A percentile compares a stretch with the other conserved stretches of the same genome.
phyloP scores from a whole-genome alignment of 2,888 invertebrate species.

The Polylopha cassiicola region DNA sequence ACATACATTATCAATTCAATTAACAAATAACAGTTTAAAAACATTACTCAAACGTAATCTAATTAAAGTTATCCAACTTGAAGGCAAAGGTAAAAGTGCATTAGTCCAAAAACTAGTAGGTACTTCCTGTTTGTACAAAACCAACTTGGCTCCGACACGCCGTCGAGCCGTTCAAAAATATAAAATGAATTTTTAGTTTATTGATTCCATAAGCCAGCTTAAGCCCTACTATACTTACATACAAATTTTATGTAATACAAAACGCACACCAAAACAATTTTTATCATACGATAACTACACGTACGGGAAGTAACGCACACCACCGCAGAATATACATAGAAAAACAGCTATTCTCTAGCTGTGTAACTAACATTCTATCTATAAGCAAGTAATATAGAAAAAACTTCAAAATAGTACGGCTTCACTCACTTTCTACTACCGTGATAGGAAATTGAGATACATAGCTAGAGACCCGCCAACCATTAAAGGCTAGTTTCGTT shows the following conservation, averaged over 20 bases:
- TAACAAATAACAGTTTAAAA: too few relatives aligned
- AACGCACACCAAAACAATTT: slow-evolving; percentile 42
- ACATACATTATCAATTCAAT: too few relatives aligned
- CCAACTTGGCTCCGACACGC: slow-evolving; percentile 26
- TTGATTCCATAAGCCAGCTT: slow-evolving; percentile 59
- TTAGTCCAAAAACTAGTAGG: neutral
- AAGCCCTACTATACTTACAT: slow-evolving; percentile 40
- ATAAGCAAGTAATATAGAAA: slow-evolving; percentile 59
- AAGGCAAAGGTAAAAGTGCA: slow-evolving; percentile 1
- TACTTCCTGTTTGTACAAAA: slow-evolving; percentile 17
- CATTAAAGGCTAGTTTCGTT: slow-evolving; percentile 59
- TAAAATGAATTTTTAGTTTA: slow-evolving; percentile 67
- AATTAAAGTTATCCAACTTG: too few relatives aligned
- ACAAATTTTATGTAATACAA: slow-evolving; percentile 69
- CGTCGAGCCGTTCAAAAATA: slow-evolving; percentile 42
- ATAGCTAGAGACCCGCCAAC: slow-evolving; percentile 45
- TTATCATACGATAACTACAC: slow-evolving; percentile 60
- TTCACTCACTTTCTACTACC: slow-evolving; percentile 52
- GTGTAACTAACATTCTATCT: slow-evolving; percentile 40
- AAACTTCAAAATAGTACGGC: slow-evolving; percentile 75
- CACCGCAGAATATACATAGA: slow-evolving; percentile 58
- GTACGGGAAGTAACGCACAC: slow-evolving; percentile 56
- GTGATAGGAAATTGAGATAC: slow-evolving; percentile 50
- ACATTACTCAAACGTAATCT: too few relatives aligned
- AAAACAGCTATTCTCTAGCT: slow-evolving; percentile 68